Evolutionary conservation across 2,797 vertebrate genomes (phyloP).

Genomic region (Lycodopsis pacificus): DNA sequence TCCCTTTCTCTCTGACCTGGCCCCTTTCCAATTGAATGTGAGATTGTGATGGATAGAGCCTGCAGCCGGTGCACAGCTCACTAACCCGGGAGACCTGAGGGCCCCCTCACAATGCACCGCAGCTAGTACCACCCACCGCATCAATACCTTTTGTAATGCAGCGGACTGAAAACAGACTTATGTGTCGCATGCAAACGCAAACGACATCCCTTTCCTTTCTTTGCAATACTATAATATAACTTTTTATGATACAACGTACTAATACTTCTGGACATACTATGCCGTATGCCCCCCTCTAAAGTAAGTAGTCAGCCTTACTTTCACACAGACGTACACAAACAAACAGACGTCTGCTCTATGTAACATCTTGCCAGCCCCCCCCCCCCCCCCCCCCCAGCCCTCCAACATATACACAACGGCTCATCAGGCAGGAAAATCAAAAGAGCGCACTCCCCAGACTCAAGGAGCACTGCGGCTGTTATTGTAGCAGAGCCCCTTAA

Average conservation of each 20-base stretch:
- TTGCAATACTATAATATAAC: neutral
- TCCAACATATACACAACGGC: slow-evolving; percentile 74
- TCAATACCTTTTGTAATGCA: slow-evolving; percentile 40
- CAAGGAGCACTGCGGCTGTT: slow-evolving; percentile 73
- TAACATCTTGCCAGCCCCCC: slow-evolving; percentile 52
- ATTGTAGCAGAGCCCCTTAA: slow-evolving; percentile 79
- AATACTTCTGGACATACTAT: neutral
- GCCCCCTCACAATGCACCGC: slow-evolving; percentile 40
- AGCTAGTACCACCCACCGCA: slow-evolving; percentile 56
- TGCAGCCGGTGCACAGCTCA: slow-evolving; percentile 54
- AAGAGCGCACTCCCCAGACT: slow-evolving; percentile 76
- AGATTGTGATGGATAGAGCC: slow-evolving; percentile 76
- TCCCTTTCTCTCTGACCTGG: slow-evolving; percentile 56
- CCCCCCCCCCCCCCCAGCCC: slow-evolving; percentile 7
- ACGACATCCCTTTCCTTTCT: slow-evolving; percentile 59
- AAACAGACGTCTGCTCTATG: slow-evolving; percentile 43
- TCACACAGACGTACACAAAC: slow-evolving; percentile 24
- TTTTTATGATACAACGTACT: neutral
- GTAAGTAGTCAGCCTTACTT: slow-evolving; percentile 36
- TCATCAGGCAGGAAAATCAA: slow-evolving; percentile 81
- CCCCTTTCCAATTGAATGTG: slow-evolving; percentile 62
- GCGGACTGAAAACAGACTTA: slow-evolving; percentile 33
- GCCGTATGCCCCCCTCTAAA: slow-evolving; percentile 36
- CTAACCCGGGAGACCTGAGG: slow-evolving; percentile 56
- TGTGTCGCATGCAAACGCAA: slow-evolving; percentile 41